Conservation (phyloP, 2,888 invertebrate genomes). For the Nephrotoma flavescens region DNA sequence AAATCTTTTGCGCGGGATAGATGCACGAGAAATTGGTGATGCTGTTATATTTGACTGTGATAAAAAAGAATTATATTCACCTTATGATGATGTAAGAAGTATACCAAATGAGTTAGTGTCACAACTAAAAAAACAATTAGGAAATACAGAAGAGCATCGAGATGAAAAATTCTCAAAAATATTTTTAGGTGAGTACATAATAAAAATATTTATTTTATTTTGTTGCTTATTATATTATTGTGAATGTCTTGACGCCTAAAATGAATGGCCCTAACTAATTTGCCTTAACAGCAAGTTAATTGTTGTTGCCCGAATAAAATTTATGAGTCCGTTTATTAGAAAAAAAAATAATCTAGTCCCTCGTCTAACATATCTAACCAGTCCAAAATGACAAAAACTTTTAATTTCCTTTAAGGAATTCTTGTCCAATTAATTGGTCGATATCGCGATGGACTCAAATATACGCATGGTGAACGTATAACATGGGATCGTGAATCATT, state of each 20-base stretch:
- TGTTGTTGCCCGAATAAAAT: not conserved
- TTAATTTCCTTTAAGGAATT: conserved; percentile 32
- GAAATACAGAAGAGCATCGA: conserved; percentile 42
- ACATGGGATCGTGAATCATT: conserved; percentile 81
- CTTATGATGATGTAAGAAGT: conserved; percentile 78
- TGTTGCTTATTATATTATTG: not conserved
- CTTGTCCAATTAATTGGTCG: conserved; percentile 90
- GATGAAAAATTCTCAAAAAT: conserved; percentile 90
- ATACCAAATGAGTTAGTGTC: conserved; percentile 82
- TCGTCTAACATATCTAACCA: not conserved
- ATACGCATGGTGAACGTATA: conserved; percentile 54
- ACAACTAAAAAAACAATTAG: conserved; percentile 30
- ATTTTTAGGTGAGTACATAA: conserved; percentile 47
- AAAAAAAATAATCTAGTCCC: not conserved
- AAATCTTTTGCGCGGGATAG: conserved; percentile 47
- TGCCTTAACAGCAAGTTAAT: not conserved
- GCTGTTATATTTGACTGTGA: conserved; percentile 91
- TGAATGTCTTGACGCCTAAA: not conserved
- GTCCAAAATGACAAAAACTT: not conserved
- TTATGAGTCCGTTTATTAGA: not conserved
- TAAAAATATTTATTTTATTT: not conserved
- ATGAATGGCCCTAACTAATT: not conserved
- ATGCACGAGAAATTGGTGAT: conserved; percentile 77
- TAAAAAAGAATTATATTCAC: conserved; percentile 67
- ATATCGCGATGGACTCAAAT: conserved; percentile 79